Base-by-base conservation (phyloP, 2,888 invertebrate species). In the Automeris io region DNA sequence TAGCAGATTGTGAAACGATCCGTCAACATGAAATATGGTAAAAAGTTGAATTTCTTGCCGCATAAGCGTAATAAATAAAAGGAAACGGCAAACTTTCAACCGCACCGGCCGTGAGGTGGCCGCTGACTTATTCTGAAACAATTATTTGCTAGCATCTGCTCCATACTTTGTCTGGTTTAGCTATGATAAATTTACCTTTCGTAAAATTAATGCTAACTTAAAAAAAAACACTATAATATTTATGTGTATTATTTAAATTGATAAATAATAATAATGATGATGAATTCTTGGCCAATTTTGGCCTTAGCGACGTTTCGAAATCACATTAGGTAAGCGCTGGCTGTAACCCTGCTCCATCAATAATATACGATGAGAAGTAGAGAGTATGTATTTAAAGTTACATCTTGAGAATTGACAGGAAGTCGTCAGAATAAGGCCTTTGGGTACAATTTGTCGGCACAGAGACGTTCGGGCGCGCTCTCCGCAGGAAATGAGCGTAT, bases 401-500 rank as follows among this genome's bases (percentile, higher is more conserved):
- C 29, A 16, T 29, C 16, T 16, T 29, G 35, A 23, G 19, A 35
- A 37, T 24, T 32, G 35, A 29, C 31, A 16, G 39, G 16, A 39
- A 29, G 21, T 12, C 33, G 39, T 39, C 54, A 57, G 73, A 77
- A 77, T 77, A 76, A 51, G 67, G 45, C 31, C 37, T 47, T 53
- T 51, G 49, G 61, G 61, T 54, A 70, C 78, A 77, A 82, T 83
- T 82, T 82, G 82, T 82, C 70, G 69, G 60, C 42, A 47, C 61
- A 49, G 68, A 71, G 72, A 72, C 75, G 76, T 66, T 73, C 70
- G 73, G 63, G 61, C 67, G 65, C 64, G 11, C 22, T 70, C 71
- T 72, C 70, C 70, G 66, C 76, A 71, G 83, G 81, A 82, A 82
- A 82, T 83, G 79, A 79, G 75, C 77, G 75, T 79, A 79, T 83